These are phyloP conservation scores for Cynocephalus volans DNA, from an alignment of 2,113 vertebrate species.

Conservation along the genomic window DNA sequence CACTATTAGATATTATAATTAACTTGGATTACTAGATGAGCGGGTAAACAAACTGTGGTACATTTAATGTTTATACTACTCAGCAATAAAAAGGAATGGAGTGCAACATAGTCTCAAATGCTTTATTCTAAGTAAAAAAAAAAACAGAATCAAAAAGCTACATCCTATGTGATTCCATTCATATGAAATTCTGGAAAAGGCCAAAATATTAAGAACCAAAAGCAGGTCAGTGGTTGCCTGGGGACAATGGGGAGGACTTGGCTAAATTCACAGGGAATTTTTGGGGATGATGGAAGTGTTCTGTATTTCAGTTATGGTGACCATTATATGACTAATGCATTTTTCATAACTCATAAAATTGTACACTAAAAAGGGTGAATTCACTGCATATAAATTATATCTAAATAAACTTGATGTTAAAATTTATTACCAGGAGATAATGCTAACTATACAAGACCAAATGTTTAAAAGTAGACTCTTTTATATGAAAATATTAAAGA, in stretches of 20 bases:
- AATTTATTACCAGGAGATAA: not conserved
- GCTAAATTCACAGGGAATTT: constrained; percentile 4
- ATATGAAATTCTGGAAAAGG: not conserved
- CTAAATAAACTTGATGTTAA: not conserved
- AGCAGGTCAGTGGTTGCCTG: not conserved
- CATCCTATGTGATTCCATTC: not conserved
- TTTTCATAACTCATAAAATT: not conserved
- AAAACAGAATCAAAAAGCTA: not conserved
- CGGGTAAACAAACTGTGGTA: not conserved
- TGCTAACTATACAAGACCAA: not conserved
- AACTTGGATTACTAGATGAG: not conserved
- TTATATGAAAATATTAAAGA: not conserved
- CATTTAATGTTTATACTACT: not conserved
- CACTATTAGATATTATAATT: not conserved
- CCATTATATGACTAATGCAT: not conserved
- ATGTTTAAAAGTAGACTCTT: not conserved
- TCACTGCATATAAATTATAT: not conserved
- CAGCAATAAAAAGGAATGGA: not conserved
- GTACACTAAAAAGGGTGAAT: not conserved
- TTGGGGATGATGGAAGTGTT: not conserved
- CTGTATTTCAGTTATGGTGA: not conserved
- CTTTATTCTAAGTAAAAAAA: not conserved
- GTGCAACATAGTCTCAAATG: not conserved
- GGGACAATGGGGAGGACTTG: not conserved
- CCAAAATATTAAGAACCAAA: not conserved